Evolutionary conservation across 2,888 invertebrate species (phyloP), one percentile per base, ranked within the genome.

Genomic region (Encarsia formosa): DNA sequence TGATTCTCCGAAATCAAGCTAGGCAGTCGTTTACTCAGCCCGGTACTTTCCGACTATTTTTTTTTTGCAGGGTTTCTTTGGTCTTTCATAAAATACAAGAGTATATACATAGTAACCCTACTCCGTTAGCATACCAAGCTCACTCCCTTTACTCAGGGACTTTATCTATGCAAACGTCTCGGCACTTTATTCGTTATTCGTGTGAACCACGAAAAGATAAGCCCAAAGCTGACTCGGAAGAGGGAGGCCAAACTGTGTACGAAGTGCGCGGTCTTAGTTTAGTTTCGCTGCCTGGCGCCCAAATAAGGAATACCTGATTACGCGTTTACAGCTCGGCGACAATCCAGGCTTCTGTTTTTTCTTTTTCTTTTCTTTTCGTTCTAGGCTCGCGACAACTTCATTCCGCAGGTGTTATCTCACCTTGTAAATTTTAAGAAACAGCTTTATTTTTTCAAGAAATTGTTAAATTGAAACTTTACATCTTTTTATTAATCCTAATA

Each of bases 291-390:
- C 19, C 9, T 34, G 23, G 39, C 37, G 4, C 8, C 41, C 40
- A 43, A 52, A n/a, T n/a, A n/a, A 43, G 49, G 50, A 53, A 53
- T 56, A 47, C 40, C 50, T 53, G 48, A 53, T 56, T 53, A 41
- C 47, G 40, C 52, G 52, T 47, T 53, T 47, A 56, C 31, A 41
- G 47, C 20, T 5, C 18, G 23, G 15, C 19, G 20, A 20, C 31
- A 40, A 26, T 19, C 29, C 26, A 19, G 19, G 29, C 26, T 29
- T 8, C 26, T 9, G 11, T 2, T 13, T 24, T 23, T 34, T 34
- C 15, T 13, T 38, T 18, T 38, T 19, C 19, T 43, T 20, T 24
- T 48, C 41, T 31, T 26, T 26, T 37, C 20, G 8, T 26, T n/a
- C 19, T 4, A 16, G 1, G 4, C 24, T 23, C 37, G 19, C 2